These are phyloP conservation scores for Cataglyphis cursor DNA, from an alignment of 2,888 invertebrate genomes.

Conservation along the genomic window DNA sequence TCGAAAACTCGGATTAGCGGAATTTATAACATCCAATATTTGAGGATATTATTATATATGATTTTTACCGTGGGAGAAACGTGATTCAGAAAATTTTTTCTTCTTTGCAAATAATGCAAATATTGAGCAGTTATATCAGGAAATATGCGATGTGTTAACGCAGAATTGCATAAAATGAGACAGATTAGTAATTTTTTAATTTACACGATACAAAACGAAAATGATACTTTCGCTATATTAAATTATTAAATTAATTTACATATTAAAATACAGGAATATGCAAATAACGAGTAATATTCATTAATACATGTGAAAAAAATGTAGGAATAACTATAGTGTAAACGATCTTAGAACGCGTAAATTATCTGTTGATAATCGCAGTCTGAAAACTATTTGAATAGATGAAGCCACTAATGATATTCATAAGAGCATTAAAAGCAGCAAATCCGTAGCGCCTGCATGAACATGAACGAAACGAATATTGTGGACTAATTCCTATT, in stretches of 20 bases:
- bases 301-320: neutral
- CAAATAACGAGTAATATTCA: too few relatives aligned
- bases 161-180: neutral
- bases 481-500: slow-evolving; percentile 51
- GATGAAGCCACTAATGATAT: slow-evolving; percentile 31
- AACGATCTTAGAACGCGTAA: neutral
- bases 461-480: slow-evolving; percentile 26
- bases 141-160: neutral
- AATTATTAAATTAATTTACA: neutral
- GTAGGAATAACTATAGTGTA: neutral
- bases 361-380: neutral
- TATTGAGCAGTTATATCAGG: neutral
- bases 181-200: neutral
- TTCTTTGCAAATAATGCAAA: neutral
- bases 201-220: neutral
- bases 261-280: too few relatives aligned
- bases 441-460: slow-evolving; percentile 24
- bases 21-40: slow-evolving; percentile 29
- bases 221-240: neutral
- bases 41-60: slow-evolving; percentile 12
- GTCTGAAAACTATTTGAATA: slow-evolving; percentile 27
- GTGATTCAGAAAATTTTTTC: neutral
- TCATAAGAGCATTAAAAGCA: slow-evolving; percentile 48
- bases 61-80: slow-evolving; percentile 13
- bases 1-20: neutral